Evolutionary conservation across 2,113 vertebrate species (phyloP).

Genomic region (Peromyscus californicus): DNA sequence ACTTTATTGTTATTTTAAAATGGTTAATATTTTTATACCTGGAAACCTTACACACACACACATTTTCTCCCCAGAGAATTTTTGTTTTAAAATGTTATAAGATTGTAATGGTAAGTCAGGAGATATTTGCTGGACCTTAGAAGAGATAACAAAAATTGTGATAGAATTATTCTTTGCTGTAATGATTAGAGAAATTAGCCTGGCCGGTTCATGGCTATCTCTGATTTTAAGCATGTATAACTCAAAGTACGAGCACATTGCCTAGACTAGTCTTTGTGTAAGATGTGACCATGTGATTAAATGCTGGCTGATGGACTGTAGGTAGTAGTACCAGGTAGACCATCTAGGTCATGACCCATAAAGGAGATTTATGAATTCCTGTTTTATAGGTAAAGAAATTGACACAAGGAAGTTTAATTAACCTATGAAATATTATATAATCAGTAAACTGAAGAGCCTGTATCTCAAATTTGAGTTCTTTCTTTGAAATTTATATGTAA

Average conservation of each 20-base stretch:
- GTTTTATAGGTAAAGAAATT: not conserved
- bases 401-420: not conserved
- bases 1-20: conserved; percentile 24
- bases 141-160: not conserved
- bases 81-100: not conserved
- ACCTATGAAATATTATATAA: not conserved
- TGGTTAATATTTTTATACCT: not conserved
- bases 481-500: too few relatives aligned
- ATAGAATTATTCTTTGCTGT: not conserved
- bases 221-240: not conserved
- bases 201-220: not conserved
- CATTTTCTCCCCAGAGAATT: not conserved
- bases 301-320: not conserved
- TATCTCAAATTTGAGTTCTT: not conserved
- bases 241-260: not conserved
- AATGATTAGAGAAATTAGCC: not conserved
- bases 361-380: not conserved
- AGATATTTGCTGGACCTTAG: not conserved
- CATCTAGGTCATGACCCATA: too few relatives aligned
- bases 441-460: not conserved
- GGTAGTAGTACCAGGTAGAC: not conserved
- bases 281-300: not conserved
- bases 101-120: not conserved
- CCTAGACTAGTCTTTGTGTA: not conserved
- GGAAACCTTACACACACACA: not conserved